These are phyloP conservation scores for Metopia argyrocephala DNA, from an alignment of 2,888 invertebrate genomes.

Conservation along the genomic window DNA sequence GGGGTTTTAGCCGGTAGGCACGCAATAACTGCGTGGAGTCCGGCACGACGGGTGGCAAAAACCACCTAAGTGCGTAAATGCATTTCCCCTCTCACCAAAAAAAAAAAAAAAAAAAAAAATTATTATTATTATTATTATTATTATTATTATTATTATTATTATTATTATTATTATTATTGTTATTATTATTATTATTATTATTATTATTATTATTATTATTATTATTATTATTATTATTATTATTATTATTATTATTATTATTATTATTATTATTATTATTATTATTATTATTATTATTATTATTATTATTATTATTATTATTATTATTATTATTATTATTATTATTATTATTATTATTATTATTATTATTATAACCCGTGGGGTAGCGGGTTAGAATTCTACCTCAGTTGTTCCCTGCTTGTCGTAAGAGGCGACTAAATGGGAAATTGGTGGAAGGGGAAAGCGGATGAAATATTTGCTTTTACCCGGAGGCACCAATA, in stretches of 20 bases:
- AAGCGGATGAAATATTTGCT: too few species aligned
- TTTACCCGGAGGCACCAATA: too few species aligned
- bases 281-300: not conserved
- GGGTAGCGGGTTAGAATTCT: too few species aligned
- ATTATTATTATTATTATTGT: not conserved
- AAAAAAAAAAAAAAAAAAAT: too few species aligned
- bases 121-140: not conserved
- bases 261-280: not conserved
- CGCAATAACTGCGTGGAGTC: too few species aligned
- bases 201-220: not conserved
- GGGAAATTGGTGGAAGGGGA: too few species aligned
- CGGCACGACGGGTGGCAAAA: too few species aligned
- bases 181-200: not conserved
- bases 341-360: not conserved
- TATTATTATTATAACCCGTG: not conserved
- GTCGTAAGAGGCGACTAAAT: too few species aligned
- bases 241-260: not conserved
- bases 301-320: not conserved
- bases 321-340: not conserved
- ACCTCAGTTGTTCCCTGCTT: too few species aligned
- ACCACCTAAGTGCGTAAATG: too few species aligned
- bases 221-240: not conserved
- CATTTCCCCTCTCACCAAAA: too few species aligned
- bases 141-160: not conserved
- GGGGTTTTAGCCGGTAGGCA: too few species aligned